Percentiles rank a stretch among this genome's conserved stretches.
These are phyloP conservation scores for Siderastrea siderea DNA, from an alignment of 92 coral and sea anemone genomes.

Conservation along the genomic window DNA sequence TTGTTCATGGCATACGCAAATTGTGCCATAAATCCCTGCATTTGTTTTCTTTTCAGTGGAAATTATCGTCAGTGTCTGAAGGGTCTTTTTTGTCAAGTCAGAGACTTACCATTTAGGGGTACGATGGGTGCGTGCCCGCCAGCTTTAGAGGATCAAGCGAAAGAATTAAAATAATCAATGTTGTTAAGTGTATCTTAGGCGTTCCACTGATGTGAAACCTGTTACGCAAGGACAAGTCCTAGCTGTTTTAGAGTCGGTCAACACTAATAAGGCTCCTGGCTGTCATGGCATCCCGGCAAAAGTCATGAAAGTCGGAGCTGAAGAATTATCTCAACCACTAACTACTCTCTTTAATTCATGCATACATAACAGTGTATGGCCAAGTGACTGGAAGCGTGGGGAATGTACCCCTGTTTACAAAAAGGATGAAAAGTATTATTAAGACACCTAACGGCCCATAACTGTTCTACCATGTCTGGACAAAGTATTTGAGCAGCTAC, in stretches of 20 bases:
- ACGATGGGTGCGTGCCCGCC: too few species aligned
- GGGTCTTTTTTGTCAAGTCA: too few species aligned
- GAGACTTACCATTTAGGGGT: too few species aligned
- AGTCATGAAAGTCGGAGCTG: constrained; percentile 51
- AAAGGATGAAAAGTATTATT: constrained; percentile 44
- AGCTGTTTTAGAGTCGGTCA: constrained; percentile 23
- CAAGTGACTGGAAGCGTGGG: constrained; percentile 61
- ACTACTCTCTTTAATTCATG: constrained; percentile 59
- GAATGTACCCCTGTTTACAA: constrained; percentile 60
- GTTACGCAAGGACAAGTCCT: constrained; percentile 41
- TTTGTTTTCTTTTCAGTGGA: too few species aligned
- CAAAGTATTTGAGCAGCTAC: constrained; percentile 47
- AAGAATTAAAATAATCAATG: too few species aligned
- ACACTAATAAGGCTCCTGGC: constrained; percentile 60
- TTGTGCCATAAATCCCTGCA: too few species aligned
- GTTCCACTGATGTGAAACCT: background rate
- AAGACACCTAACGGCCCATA: constrained; percentile 51
- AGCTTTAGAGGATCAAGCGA: too few species aligned
- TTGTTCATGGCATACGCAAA: too few species aligned
- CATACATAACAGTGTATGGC: constrained; percentile 47
- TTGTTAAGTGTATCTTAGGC: too few species aligned
- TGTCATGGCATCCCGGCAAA: constrained; percentile 57
- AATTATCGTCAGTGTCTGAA: too few species aligned
- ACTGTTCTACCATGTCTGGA: constrained; percentile 25
- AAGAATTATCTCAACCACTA: constrained; percentile 46